phyloP scores from a whole-genome alignment of 1,140 invertebrate genomes.

The Drosophila punjabiensis region DNA sequence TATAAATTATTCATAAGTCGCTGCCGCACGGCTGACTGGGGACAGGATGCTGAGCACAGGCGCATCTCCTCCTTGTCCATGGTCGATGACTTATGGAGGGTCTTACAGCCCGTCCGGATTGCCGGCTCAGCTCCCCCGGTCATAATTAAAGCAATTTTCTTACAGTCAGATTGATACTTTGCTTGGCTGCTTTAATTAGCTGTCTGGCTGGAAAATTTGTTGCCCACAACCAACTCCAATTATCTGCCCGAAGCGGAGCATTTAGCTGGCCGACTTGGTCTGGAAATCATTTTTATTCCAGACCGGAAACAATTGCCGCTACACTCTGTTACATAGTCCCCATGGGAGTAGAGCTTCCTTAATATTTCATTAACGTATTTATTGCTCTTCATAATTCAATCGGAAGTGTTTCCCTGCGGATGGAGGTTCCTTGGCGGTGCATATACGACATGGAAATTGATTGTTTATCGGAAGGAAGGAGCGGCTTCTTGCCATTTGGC shows the following conservation, averaged over 20 bases:
- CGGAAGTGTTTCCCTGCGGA: conserved; percentile 8
- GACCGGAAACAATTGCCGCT: conserved; percentile 12
- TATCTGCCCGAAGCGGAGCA: conserved; percentile 27
- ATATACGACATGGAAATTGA: conserved; percentile 20
- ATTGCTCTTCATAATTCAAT: conserved; percentile 49
- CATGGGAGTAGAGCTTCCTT: conserved; percentile 1
- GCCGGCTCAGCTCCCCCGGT: background rate
- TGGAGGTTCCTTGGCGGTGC: background rate
- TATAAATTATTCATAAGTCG: conserved; percentile 66
- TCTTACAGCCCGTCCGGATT: conserved; percentile 12
- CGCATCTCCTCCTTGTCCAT: conserved; percentile 2
- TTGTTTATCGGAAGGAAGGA: conserved; percentile 24
- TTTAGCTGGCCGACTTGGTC: conserved; percentile 14
- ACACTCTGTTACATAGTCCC: conserved; percentile 2
- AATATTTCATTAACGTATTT: conserved; percentile 48
- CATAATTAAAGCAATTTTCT: conserved; percentile 37
- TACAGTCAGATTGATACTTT: conserved; percentile 14
- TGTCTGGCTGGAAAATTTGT: conserved; percentile 22
- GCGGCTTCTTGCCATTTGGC: background rate
- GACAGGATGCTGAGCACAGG: background rate
- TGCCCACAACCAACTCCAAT: conserved; percentile 18
- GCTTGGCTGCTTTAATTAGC: conserved; percentile 30
- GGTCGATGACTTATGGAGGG: conserved; percentile 30
- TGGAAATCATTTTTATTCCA: conserved; percentile 18
- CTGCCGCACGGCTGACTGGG: conserved; percentile 25